These are phyloP conservation scores for Drosophila mettleri DNA, from an alignment of 2,888 invertebrate species.

Conservation along the genomic window DNA sequence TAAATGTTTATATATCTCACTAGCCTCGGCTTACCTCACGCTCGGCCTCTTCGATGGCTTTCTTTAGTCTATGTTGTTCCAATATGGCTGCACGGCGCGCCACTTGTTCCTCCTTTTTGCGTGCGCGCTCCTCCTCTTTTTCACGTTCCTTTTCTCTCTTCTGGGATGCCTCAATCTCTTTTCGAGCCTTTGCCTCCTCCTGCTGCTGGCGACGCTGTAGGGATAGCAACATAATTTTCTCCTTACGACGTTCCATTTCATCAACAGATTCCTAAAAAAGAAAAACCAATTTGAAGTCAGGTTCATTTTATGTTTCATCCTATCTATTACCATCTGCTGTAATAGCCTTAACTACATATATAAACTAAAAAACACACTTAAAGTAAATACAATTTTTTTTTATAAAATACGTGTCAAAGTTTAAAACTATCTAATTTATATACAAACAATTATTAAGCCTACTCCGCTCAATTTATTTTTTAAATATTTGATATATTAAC, in stretches of 20 bases:
- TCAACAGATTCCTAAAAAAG: conserved; percentile 90
- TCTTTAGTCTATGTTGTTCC: conserved; percentile 96
- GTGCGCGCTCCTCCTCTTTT: conserved; percentile 90
- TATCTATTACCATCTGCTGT: neutral
- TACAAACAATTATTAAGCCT: neutral
- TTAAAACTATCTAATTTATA: conserved; percentile 1
- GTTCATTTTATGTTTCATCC: too few species aligned
- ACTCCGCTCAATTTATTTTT: neutral
- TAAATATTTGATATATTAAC: too few species aligned
- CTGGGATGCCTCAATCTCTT: conserved; percentile 92
- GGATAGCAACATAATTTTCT: conserved; percentile 95
- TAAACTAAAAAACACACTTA: neutral
- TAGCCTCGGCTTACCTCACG: conserved; percentile 87
- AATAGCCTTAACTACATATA: neutral
- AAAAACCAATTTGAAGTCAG: neutral
- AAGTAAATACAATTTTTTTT: neutral
- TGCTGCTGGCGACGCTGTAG: conserved; percentile 95
- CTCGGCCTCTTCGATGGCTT: conserved; percentile 96
- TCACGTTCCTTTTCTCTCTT: conserved; percentile 91
- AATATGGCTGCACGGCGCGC: conserved; percentile 94
- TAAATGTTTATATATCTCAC: accelerated
- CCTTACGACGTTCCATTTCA: conserved; percentile 97
- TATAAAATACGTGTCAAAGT: conserved; percentile 2
- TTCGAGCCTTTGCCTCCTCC: conserved; percentile 93
- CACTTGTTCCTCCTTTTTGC: conserved; percentile 93